These are phyloP conservation scores for Vireo altiloquus DNA, from an alignment of 2,113 vertebrate genomes.

Conservation along the genomic window DNA sequence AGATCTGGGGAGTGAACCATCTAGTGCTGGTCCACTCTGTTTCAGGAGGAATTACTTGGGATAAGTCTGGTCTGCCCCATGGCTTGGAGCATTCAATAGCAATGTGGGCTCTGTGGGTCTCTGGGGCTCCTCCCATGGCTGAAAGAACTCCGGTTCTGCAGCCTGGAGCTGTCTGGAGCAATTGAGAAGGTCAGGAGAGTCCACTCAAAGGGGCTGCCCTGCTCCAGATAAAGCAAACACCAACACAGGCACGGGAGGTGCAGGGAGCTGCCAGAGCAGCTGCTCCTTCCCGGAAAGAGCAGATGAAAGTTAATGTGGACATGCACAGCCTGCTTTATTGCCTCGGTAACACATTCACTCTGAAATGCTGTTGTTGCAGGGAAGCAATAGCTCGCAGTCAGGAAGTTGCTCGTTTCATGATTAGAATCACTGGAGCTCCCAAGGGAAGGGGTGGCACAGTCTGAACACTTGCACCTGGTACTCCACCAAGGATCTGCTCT, in stretches of 20 bases:
- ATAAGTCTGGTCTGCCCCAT: neutral
- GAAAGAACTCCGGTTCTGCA: neutral
- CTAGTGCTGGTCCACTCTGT: rapidly evolving
- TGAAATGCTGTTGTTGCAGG: slow-evolving; percentile 4
- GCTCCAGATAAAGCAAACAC: neutral
- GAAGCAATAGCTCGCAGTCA: neutral
- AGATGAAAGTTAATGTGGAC: neutral
- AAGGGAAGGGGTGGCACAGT: neutral
- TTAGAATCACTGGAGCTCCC: neutral
- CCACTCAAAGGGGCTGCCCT: neutral
- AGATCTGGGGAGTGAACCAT: neutral
- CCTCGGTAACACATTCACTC: neutral
- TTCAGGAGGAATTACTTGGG: neutral
- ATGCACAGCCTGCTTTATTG: neutral
- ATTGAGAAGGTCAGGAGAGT: neutral
- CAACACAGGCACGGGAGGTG: neutral
- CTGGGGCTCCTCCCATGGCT: neutral
- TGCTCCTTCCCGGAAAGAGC: neutral
- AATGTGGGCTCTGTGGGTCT: neutral
- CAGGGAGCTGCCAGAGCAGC: neutral
- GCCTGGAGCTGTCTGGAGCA: neutral
- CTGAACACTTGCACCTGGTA: neutral
- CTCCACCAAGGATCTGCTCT: neutral
- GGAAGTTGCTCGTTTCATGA: neutral
- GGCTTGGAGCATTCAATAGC: neutral